Evolutionary conservation across 2,797 vertebrate species (phyloP).

Genomic region (Argya squamiceps): DNA sequence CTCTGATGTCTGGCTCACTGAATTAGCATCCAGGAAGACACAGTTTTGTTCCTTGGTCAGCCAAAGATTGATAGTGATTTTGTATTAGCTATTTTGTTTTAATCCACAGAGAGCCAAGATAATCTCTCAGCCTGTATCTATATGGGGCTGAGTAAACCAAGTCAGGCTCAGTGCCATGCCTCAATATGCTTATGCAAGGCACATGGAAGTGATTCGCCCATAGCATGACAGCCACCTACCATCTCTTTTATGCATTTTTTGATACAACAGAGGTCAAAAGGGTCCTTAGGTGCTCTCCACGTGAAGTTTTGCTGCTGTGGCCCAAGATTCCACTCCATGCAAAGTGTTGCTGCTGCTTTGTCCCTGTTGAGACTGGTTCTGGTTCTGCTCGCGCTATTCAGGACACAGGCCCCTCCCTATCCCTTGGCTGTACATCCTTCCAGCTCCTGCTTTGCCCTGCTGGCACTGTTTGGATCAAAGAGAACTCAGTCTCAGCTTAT

Average conservation of each 20-base stretch:
- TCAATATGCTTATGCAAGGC: background rate
- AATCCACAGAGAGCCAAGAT: background rate
- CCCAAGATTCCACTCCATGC: background rate
- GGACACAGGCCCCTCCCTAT: background rate
- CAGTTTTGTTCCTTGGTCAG: background rate
- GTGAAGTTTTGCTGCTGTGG: fast-evolving
- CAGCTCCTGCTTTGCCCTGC: background rate
- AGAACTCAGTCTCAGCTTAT: background rate
- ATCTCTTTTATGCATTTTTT: background rate
- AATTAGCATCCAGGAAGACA: background rate
- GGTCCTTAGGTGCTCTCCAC: background rate
- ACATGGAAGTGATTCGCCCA: background rate
- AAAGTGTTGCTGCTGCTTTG: fast-evolving
- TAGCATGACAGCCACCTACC: too few species aligned
- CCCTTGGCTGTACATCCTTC: background rate
- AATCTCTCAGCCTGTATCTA: background rate
- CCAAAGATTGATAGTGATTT: background rate
- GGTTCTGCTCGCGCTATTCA: fast-evolving
- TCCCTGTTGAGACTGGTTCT: background rate
- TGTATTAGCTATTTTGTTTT: background rate
- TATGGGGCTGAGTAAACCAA: background rate
- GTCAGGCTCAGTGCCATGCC: background rate
- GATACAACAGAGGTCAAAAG: background rate
- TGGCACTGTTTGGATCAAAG: background rate
- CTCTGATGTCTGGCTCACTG: background rate